These are phyloP conservation scores for Gallinago media DNA, from an alignment of 2,113 vertebrate species.

Conservation along the genomic window DNA sequence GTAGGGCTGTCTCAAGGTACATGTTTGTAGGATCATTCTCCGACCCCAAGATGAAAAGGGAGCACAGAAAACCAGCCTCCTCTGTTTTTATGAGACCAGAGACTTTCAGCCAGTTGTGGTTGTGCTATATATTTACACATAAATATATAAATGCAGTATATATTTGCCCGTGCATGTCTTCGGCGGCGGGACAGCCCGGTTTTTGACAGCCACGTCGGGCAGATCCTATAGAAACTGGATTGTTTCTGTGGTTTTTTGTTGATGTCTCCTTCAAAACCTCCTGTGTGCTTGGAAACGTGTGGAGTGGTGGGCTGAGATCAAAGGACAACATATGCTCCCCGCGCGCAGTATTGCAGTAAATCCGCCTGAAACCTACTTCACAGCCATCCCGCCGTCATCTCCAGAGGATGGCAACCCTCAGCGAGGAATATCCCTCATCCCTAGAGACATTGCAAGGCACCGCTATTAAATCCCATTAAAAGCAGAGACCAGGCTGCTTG, in stretches of 20 bases:
- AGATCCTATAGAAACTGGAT: background rate
- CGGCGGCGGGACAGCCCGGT: background rate
- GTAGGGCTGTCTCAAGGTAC: background rate
- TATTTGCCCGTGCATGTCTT: background rate
- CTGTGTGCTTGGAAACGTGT: background rate
- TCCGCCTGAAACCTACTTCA: background rate
- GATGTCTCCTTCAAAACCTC: background rate
- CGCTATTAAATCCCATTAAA: background rate
- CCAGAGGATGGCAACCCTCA: background rate
- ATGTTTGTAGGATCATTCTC: background rate
- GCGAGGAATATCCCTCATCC: background rate
- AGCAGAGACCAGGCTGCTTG: background rate
- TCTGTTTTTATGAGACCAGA: background rate
- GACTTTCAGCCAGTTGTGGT: background rate
- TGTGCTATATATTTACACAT: too few relatives aligned
- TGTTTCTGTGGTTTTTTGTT: background rate
- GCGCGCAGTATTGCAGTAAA: background rate
- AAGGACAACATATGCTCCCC: background rate
- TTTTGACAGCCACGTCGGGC: background rate
- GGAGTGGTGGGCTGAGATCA: background rate
- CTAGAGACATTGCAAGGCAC: accelerated
- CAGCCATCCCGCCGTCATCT: background rate
- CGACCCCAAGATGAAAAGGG: background rate
- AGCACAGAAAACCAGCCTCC: background rate
- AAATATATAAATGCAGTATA: too few relatives aligned